A percentile compares a stretch with the other conserved stretches of the same genome.
Conservation (phyloP, 2,888 invertebrate genomes). For the Pollenia labialis region DNA sequence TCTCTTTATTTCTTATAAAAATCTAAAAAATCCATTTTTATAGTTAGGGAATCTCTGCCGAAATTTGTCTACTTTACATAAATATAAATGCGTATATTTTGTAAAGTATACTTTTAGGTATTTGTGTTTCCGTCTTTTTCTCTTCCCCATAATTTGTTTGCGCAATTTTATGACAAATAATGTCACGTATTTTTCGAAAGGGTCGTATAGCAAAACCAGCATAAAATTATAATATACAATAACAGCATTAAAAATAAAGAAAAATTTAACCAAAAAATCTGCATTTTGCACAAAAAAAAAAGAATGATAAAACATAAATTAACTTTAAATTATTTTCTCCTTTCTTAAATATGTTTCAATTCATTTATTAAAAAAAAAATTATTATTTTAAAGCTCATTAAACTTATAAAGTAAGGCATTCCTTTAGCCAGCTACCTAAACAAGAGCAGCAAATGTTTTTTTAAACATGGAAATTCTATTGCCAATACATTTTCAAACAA, state of each 20-base stretch:
- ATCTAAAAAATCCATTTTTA: no score
- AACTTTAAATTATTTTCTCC: not conserved
- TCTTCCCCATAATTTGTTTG: not conserved
- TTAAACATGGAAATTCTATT: no score
- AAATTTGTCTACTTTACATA: not conserved
- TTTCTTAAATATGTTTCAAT: not conserved
- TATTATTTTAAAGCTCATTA: no score
- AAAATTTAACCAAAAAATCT: conserved; percentile 59
- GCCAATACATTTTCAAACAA: no score
- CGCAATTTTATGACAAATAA: conserved; percentile 66
- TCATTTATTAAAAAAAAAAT: no score
- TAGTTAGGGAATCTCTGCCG: conserved; percentile 19
- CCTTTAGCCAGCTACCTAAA: no score
- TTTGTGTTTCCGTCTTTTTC: not conserved
- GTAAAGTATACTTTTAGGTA: not conserved
- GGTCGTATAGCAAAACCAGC: conserved; percentile 50
- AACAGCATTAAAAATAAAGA: conserved; percentile 6
- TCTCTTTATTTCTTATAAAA: no score
- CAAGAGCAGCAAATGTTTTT: no score
- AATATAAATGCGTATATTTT: not conserved
- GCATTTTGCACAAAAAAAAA: conserved; percentile 49
- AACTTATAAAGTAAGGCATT: no score
- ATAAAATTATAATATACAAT: conserved; percentile 52
- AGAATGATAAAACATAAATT: not conserved
- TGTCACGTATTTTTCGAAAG: conserved; percentile 61